These are phyloP conservation scores for Odontomyia ornata DNA, from an alignment of 2,888 invertebrate genomes.

Conservation along the genomic window DNA sequence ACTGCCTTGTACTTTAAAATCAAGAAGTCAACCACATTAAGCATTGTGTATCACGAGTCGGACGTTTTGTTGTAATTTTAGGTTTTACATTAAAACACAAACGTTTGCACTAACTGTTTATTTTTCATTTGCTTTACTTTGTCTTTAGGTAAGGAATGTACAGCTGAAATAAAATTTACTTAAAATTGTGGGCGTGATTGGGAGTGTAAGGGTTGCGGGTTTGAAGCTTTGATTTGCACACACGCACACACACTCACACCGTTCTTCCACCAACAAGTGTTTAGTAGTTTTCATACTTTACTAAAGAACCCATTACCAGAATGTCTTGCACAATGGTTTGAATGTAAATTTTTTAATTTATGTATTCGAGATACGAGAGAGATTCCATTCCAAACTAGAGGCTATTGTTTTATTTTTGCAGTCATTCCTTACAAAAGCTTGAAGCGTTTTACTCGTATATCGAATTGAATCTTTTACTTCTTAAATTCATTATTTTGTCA, in stretches of 20 bases:
- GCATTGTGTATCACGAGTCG: not conserved
- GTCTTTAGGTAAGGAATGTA: constrained; percentile 8
- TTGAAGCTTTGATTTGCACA: constrained; percentile 24
- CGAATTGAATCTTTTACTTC: no score
- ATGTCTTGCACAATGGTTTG: constrained; percentile 36
- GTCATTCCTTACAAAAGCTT: no score
- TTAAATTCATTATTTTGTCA: no score
- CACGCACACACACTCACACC: constrained; percentile 51
- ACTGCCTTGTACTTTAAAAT: no score
- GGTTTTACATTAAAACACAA: constrained; percentile 41
- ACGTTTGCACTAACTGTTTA: constrained; percentile 49
- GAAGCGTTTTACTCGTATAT: no score
- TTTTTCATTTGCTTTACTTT: constrained; percentile 15
- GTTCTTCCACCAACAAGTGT: constrained; percentile 51
- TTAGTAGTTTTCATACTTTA: constrained; percentile 30
- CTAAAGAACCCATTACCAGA: constrained; percentile 33
- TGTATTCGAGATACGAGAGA: no score
- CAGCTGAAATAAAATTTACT: constrained; percentile 22
- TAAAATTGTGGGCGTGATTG: not conserved
- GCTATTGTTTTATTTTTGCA: no score
- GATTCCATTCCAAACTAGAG: no score
- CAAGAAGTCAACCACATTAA: not conserved
- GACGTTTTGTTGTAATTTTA: not conserved
- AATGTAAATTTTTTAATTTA: not conserved
- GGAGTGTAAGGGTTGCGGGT: not conserved